These are phyloP conservation scores for Parnassius mnemosyne DNA, from an alignment of 2,888 invertebrate species.

Conservation along the genomic window DNA sequence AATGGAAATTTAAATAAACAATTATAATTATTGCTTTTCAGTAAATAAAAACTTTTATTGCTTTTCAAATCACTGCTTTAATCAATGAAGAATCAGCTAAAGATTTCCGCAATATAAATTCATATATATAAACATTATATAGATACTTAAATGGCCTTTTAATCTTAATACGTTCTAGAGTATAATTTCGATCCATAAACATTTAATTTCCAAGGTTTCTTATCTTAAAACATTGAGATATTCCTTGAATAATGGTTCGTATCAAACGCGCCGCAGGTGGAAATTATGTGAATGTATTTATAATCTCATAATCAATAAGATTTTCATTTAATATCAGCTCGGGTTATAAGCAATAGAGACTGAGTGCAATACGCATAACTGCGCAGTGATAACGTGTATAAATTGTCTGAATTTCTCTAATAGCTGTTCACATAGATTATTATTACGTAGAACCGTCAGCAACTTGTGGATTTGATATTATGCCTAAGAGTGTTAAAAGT, in stretches of 20 bases:
- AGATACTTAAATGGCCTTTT: slow-evolving; percentile 2
- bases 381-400: slow-evolving; percentile 63
- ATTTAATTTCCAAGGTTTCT: slow-evolving; percentile 21
- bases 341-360: slow-evolving; percentile 49
- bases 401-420: slow-evolving; percentile 65
- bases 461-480: not conserved
- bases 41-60: no score
- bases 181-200: slow-evolving; percentile 16
- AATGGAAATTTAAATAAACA: no score
- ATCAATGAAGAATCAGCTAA: no score
- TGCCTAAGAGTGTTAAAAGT: not conserved
- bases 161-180: slow-evolving; percentile 13
- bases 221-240: slow-evolving; percentile 26
- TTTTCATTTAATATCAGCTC: slow-evolving; percentile 35
- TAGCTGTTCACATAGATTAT: slow-evolving; percentile 51
- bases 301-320: slow-evolving; percentile 27
- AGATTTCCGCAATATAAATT: slow-evolving; percentile 17
- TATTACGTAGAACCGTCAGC: slow-evolving; percentile 33
- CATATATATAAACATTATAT: slow-evolving; percentile 6
- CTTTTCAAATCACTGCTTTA: no score
- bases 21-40: no score
- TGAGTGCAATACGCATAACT: slow-evolving; percentile 63
- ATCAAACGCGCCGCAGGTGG: slow-evolving; percentile 26
- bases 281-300: slow-evolving; percentile 23
- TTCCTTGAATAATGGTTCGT: slow-evolving; percentile 17